A percentile compares a stretch with the other conserved stretches of the same genome.
These are phyloP conservation scores for Machaerirhynchus nigripectus DNA, from an alignment of 2,113 vertebrate species.

Conservation along the genomic window DNA sequence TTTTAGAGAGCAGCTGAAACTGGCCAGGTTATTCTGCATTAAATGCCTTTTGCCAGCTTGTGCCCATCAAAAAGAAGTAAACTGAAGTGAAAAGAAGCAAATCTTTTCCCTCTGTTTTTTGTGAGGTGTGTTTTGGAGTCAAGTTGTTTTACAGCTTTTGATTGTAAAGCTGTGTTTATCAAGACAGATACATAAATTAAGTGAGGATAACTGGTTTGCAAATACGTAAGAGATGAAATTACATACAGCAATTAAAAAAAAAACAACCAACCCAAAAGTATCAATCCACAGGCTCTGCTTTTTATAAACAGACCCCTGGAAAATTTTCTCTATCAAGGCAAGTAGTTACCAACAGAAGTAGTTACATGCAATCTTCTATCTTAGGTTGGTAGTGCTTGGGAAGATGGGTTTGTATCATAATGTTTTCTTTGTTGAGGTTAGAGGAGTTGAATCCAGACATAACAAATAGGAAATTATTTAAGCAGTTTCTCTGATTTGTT, in stretches of 20 bases:
- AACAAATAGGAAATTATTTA: neutral
- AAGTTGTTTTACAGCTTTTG: neutral
- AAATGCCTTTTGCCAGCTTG: constrained; percentile 6
- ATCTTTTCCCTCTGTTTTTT: neutral
- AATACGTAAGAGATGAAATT: neutral
- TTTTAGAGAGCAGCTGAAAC: neutral
- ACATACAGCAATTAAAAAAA: neutral
- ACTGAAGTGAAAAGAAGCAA: neutral
- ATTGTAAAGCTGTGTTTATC: neutral
- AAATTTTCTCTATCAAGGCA: neutral
- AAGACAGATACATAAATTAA: neutral
- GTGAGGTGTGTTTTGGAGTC: neutral
- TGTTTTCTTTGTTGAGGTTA: neutral
- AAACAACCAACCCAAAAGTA: neutral
- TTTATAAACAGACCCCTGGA: neutral
- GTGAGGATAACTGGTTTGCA: neutral
- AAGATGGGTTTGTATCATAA: neutral
- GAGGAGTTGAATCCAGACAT: neutral
- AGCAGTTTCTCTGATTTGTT: neutral
- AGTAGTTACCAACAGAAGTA: neutral
- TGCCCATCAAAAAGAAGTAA: neutral
- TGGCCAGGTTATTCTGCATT: neutral
- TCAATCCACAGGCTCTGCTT: neutral
- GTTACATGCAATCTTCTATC: neutral
- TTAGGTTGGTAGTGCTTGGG: neutral